phyloP scores from a whole-genome alignment of 2,888 invertebrate genomes.

The Plebejus anna region DNA sequence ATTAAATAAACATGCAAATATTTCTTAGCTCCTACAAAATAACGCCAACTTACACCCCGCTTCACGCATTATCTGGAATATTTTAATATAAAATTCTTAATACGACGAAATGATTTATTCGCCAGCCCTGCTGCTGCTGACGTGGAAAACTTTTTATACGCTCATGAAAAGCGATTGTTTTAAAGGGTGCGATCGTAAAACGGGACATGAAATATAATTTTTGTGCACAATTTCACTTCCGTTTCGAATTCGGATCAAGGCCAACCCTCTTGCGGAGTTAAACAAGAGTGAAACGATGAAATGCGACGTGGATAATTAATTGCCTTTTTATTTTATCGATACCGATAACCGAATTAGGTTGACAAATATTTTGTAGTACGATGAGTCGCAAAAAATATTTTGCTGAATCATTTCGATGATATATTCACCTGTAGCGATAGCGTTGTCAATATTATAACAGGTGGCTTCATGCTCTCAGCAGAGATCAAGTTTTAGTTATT shows the following conservation, averaged over 20 bases:
- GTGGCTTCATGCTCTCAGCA: background rate
- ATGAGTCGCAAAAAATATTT: background rate
- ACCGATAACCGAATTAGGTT: background rate
- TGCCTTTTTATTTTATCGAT: conserved; percentile 2
- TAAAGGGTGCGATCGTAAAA: conserved; percentile 14
- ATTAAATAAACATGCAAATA: conserved; percentile 12
- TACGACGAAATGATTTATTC: conserved; percentile 17
- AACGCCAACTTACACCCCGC: background rate
- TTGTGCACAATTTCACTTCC: conserved; percentile 1
- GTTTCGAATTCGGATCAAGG: conserved; percentile 1
- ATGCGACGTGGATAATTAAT: background rate
- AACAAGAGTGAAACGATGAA: background rate
- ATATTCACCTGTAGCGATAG: background rate
- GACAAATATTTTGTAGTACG: background rate
- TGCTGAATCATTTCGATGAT: background rate
- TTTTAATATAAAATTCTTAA: conserved; percentile 17
- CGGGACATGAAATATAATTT: conserved; percentile 1
- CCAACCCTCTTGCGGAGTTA: background rate
- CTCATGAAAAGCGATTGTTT: conserved; percentile 1
- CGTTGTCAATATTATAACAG: background rate
- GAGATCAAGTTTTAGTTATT: background rate
- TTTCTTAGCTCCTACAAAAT: conserved; percentile 7
- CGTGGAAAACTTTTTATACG: conserved; percentile 9
- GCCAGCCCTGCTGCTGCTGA: background rate
- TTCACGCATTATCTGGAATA: conserved; percentile 15